phyloP scores from a whole-genome alignment of 2,888 invertebrate species.

The Drosophila putrida region DNA sequence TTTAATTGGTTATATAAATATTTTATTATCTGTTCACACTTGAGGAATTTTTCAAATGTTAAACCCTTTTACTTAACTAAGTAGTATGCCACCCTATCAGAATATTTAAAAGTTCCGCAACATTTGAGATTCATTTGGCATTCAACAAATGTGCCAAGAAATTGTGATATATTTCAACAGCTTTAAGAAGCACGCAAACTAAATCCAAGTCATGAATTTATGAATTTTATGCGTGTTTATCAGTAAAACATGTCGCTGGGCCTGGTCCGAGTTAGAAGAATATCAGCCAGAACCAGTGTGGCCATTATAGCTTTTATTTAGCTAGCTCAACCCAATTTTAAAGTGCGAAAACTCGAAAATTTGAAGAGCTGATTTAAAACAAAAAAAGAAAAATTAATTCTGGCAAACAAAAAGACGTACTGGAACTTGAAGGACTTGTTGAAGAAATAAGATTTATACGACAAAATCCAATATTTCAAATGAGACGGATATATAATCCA shows the following conservation, averaged over 20 bases:
- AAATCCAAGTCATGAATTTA: constrained; percentile 67
- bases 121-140: constrained; percentile 43
- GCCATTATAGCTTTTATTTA: no score
- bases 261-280: constrained; percentile 26
- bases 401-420: no score
- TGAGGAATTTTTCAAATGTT: background rate
- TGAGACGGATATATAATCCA: no score
- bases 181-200: constrained; percentile 51
- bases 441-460: no score
- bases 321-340: no score
- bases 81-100: constrained; percentile 25
- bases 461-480: no score
- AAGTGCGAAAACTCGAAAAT: no score
- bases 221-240: constrained; percentile 78
- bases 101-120: constrained; percentile 7
- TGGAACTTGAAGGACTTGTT: no score
- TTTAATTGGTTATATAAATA: no score
- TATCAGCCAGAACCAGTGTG: constrained; percentile 1
- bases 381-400: no score
- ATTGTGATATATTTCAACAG: constrained; percentile 63
- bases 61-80: background rate
- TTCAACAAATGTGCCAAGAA: constrained; percentile 61
- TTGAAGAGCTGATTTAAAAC: no score
- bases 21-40: background rate
- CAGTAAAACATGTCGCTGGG: constrained; percentile 68